phyloP scores from a whole-genome alignment of 2,797 vertebrate species.

The Chelon labrosus region DNA sequence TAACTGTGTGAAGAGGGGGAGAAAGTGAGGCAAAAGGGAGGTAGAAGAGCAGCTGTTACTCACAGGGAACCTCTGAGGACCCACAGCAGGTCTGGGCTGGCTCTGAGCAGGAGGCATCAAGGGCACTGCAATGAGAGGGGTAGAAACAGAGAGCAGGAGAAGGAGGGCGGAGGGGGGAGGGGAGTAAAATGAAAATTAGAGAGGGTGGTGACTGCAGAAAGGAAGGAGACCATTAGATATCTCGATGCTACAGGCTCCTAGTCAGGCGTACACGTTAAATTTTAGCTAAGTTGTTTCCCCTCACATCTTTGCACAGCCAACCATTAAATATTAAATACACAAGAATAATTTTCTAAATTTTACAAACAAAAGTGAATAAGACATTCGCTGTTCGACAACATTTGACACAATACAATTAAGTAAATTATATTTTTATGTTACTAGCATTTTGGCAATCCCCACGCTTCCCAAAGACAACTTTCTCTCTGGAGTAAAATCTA shows the following conservation, averaged over 20 bases:
- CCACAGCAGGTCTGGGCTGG: slow-evolving; percentile 95
- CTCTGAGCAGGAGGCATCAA: slow-evolving; percentile 95
- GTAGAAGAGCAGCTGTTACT: slow-evolving; percentile 91
- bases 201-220: slow-evolving; percentile 53
- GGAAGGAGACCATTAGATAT: slow-evolving; percentile 65
- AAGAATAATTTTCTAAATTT: slow-evolving; percentile 22
- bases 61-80: slow-evolving; percentile 98
- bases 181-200: slow-evolving; percentile 69
- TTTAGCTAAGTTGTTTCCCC: slow-evolving; percentile 33
- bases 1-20: slow-evolving; percentile 78
- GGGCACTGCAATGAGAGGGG: slow-evolving; percentile 92
- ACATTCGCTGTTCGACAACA: slow-evolving; percentile 31
- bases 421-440: slow-evolving; percentile 4
- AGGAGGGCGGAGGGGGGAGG: slow-evolving; percentile 38
- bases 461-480: not conserved
- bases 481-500: not conserved
- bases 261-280: slow-evolving; percentile 53
- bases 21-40: slow-evolving; percentile 75
- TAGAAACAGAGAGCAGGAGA: slow-evolving; percentile 31
- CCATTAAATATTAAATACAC: slow-evolving; percentile 32
- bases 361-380: slow-evolving; percentile 28
- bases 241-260: slow-evolving; percentile 57
- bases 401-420: slow-evolving; percentile 27
- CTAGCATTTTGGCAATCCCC: not conserved
- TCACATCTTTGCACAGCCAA: slow-evolving; percentile 32